A percentile compares a stretch with the other conserved stretches of the same genome.
phyloP scores from a whole-genome alignment of 2,113 vertebrate species.

The Lophura nycthemera region DNA sequence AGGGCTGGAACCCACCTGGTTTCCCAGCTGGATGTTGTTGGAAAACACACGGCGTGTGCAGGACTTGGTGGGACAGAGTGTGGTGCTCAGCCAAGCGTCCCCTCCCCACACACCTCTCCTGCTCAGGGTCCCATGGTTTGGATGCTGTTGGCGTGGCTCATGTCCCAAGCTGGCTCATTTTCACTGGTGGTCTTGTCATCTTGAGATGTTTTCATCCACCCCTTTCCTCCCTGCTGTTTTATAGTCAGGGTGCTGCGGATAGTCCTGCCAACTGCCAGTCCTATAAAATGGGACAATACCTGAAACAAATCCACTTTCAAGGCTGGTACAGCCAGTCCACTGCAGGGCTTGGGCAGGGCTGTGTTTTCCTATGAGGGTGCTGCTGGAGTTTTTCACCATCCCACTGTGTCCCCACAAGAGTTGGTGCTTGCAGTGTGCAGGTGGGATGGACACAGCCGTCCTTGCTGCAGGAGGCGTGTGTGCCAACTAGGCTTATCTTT shows the following conservation, averaged over 20 bases:
- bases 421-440: background rate
- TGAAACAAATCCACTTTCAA: background rate
- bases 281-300: background rate
- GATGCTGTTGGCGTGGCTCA: background rate
- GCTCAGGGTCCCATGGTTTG: background rate
- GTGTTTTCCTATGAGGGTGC: background rate
- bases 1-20: conserved; percentile 45
- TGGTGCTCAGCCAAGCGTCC: background rate
- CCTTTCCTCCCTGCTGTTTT: background rate
- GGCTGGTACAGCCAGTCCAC: background rate
- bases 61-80: background rate
- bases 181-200: background rate
- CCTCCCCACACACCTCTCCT: background rate
- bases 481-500: background rate
- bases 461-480: rapidly evolving
- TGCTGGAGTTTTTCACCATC: background rate
- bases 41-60: background rate
- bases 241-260: background rate
- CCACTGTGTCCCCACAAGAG: background rate
- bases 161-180: background rate
- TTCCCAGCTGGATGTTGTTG: conserved; percentile 31
- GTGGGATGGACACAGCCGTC: background rate
- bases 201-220: background rate
- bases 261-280: background rate
- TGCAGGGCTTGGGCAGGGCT: background rate